Conservation (phyloP, 2,888 invertebrate genomes). For the Acanthoscelides obtectus region DNA sequence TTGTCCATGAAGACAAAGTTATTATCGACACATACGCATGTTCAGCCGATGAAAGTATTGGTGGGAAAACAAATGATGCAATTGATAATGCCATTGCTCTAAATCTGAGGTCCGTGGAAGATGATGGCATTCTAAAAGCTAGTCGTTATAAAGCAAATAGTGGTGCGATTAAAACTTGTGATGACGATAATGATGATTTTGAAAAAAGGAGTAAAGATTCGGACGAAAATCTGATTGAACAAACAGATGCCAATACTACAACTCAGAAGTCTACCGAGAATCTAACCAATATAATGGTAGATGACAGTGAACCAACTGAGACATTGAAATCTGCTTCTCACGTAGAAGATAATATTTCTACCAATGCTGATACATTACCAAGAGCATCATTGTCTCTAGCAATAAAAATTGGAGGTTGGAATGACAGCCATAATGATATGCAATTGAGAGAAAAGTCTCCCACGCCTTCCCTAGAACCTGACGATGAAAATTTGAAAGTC, state of each 20-base stretch:
- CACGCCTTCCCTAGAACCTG: constrained; percentile 16
- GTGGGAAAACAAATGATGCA: neutral
- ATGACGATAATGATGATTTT: no score
- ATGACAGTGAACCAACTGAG: neutral
- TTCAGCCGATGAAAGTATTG: neutral
- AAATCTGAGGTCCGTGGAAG: no score
- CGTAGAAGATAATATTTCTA: neutral
- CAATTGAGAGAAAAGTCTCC: constrained; percentile 17
- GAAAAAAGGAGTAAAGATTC: no score
- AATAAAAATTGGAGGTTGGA: neutral
- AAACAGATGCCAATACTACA: no score
- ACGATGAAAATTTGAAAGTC: constrained; percentile 27
- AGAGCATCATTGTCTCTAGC: neutral
- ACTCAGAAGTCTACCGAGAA: no score
- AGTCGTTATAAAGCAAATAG: no score
- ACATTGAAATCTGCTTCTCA: neutral
- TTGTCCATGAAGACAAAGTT: neutral
- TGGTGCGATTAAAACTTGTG: no score
- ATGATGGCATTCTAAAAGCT: no score
- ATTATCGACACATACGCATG: neutral
- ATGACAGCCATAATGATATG: constrained; percentile 8
- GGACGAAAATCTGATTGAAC: no score
- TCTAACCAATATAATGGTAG: no score
- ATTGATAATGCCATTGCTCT: no score
- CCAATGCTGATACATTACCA: neutral